phyloP scores from a whole-genome alignment of 2,797 vertebrate species.

The Ctenopoma multispine region DNA sequence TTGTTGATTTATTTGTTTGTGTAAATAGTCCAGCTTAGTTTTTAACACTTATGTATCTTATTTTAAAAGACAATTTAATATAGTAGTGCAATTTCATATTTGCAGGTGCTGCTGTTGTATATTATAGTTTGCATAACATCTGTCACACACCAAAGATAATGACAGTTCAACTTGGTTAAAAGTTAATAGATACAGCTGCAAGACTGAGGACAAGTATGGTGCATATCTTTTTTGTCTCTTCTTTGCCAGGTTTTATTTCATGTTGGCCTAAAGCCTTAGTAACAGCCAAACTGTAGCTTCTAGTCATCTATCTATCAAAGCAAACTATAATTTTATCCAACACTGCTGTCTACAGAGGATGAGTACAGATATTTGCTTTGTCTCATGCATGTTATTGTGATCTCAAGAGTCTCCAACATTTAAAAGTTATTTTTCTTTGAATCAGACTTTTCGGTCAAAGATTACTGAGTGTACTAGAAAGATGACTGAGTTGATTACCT shows the following conservation, averaged over 20 bases:
- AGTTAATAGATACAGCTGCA: constrained; percentile 4
- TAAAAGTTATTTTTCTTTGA: neutral
- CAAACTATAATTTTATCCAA: constrained; percentile 6
- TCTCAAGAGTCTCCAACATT: neutral
- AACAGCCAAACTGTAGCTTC: constrained; percentile 2
- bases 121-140: neutral
- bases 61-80: neutral
- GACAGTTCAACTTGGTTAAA: constrained; percentile 6
- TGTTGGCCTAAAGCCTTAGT: neutral
- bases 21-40: neutral
- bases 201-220: neutral
- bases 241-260: neutral
- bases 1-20: neutral
- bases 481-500: neutral
- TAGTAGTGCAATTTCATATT: neutral
- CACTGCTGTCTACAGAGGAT: neutral
- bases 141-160: constrained; percentile 2
- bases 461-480: neutral
- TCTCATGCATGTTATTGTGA: neutral
- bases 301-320: neutral
- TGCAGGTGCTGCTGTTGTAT: constrained; percentile 3
- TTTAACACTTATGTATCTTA: neutral
- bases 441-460: neutral
- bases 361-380: constrained; percentile 5
- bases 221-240: constrained; percentile 4